Evolutionary conservation across 2,797 vertebrate species (phyloP), one percentile per base, ranked within the genome.

Genomic region (Phataginus tetradactyla): DNA sequence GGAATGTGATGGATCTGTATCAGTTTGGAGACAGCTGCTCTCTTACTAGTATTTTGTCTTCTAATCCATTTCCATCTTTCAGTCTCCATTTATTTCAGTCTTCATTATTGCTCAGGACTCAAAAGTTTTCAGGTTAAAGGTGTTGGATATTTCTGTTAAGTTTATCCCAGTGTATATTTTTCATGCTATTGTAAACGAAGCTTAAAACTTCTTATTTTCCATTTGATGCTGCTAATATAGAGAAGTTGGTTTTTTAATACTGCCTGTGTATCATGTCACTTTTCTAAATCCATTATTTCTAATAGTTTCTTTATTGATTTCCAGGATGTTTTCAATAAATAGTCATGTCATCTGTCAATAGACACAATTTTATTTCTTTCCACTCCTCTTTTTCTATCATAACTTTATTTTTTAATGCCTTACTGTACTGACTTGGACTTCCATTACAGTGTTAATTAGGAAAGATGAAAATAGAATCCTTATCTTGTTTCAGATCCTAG

Each of bases 61-160:
- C 17, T 93, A 78, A 77, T 57, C 75, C 69, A 59, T 86, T 23
- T 72, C 32, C 18, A 8, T 57, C 23, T 61, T 92, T 95, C 57
- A 81, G 64, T 95, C n/a, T 95, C 68, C 75, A 74, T 89, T 72
- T 55, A 78, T 84, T 79, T 61, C 23, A 71, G 59, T 85, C 59
- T 94, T 64, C 29, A 63, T 95, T 86, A 89, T 49, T 20, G 59
- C 45, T 74, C 69, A 86, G 75, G 39, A 91, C 13, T 89, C 23
- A 49, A 4, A 64, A 64, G 49, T 88, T 95, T 95, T 68, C 37
- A 85, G 7, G 18, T 85, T 85, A 78, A 25, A 72, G 39, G 14
- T 87, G 34, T 78, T 55, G 23, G 4, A n/a, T 91, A 74, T 75
- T 91, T 79, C 61, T 42, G 42, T 39, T 83, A 51, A 91, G 32